Conservation (phyloP, 2,888 invertebrate genomes). For the Tineola bisselliella region DNA sequence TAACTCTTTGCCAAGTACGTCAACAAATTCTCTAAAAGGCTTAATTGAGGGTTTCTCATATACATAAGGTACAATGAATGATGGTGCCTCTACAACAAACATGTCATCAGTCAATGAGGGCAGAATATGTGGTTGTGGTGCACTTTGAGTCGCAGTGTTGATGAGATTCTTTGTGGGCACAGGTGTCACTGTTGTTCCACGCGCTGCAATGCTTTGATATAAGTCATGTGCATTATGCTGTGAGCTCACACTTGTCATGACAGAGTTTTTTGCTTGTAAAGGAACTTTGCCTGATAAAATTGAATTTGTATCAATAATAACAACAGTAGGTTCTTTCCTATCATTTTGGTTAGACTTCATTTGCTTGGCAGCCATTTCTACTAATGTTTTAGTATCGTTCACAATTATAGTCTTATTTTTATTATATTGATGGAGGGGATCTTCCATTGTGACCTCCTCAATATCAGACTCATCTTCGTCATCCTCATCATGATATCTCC, state of each 20-base stretch:
- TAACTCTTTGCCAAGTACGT: conserved; percentile 70
- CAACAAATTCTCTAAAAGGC: conserved; percentile 78
- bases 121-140: conserved; percentile 70
- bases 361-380: conserved; percentile 73
- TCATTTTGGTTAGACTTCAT: conserved; percentile 31
- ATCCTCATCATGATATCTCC: conserved; percentile 61
- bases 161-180: conserved; percentile 32
- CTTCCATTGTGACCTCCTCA: conserved; percentile 70
- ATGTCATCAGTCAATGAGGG: conserved; percentile 90
- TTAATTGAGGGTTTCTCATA: conserved; percentile 89
- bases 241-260: conserved; percentile 46
- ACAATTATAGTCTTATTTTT: conserved; percentile 67
- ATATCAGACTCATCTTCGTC: conserved; percentile 70
- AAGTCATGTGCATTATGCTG: conserved; percentile 66
- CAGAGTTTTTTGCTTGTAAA: conserved; percentile 37
- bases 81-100: conserved; percentile 92
- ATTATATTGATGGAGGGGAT: conserved; percentile 51
- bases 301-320: conserved; percentile 82
- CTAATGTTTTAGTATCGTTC: conserved; percentile 76
- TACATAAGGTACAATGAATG: conserved; percentile 92
- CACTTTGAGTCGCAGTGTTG: conserved; percentile 25
- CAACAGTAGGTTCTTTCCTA: conserved; percentile 78
- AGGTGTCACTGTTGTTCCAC: conserved; percentile 52
- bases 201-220: conserved; percentile 62
- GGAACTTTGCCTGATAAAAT: conserved; percentile 72